phyloP scores from a whole-genome alignment of 2,797 vertebrate species.

The Champsocephalus gunnari region DNA sequence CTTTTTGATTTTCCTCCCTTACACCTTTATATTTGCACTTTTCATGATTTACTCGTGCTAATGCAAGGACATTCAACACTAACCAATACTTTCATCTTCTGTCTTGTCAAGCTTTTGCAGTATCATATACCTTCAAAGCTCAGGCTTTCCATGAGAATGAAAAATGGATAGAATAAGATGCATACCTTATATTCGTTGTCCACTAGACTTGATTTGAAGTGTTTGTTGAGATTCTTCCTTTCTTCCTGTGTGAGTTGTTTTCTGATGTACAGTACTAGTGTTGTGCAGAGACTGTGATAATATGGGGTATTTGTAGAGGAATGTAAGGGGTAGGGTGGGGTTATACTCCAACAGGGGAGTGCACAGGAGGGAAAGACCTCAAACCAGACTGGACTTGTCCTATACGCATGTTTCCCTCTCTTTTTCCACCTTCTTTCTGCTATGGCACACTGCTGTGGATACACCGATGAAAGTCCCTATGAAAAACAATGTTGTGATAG shows the following conservation, averaged over 20 bases:
- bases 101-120: constrained; percentile 17
- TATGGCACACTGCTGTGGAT: background rate
- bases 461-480: background rate
- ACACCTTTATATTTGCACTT: constrained; percentile 15
- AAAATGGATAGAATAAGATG: constrained; percentile 21
- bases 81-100: constrained; percentile 35
- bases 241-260: constrained; percentile 8
- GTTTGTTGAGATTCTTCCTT: constrained; percentile 3
- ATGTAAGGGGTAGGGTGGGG: constrained; percentile 69
- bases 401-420: constrained; percentile 24
- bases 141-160: background rate
- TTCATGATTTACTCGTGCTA: background rate
- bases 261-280: constrained; percentile 1
- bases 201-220: constrained; percentile 8
- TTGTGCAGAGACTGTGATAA: background rate
- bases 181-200: constrained; percentile 62
- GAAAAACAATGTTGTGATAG: background rate
- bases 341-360: background rate
- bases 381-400: constrained; percentile 73
- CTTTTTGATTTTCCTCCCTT: background rate
- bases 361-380: constrained; percentile 32
- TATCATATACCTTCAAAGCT: background rate
- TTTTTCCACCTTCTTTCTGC: constrained; percentile 28
- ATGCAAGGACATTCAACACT: constrained; percentile 29
- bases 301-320: constrained; percentile 72